Base-by-base conservation (phyloP, 2,888 invertebrate genomes). In the Apeira syringaria region DNA sequence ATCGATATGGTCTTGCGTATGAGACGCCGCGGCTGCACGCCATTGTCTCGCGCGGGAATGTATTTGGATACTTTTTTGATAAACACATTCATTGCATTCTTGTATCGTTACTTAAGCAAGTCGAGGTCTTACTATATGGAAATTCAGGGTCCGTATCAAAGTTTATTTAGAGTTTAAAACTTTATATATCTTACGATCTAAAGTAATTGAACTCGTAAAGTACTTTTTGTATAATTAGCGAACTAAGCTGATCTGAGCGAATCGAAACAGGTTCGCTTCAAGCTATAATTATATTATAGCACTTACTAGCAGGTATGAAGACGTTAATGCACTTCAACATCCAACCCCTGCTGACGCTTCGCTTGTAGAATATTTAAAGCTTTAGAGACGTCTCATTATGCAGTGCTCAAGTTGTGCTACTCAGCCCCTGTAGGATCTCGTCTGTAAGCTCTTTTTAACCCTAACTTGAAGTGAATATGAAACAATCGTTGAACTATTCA, bases 21-120 rank as follows among this genome's bases (percentile, higher is more conserved):
- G 20, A 15, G 31, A 22, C 32, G 22, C 22, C 39, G 38, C 41
- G 31, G 26, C 35, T 27, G 7, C 61, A 61, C 29, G 7, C 61
- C 61, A 74, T 73, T 75, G 77, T 75, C 55, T 66, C 47, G 32
- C 13, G 40, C 42, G 11, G 9, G 43, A 50, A 47, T 44, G 40
- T 44, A 48, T 40, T 53, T 34, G 43, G 47, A 58, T 33, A 59
- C 54, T 60, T 76, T 74, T 74, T 73, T 57, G 58, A 66, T 70
- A 68, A 71, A 74, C 71, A 73, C 58, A 65, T 66, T 63, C 59
- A 63, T 60, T 66, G 70, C 64, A 71, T 70, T 58, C 54, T 50
- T 64, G 61, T 62, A 66, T 58, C 60, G 57, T 64, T 59, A 67
- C 68, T 67, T 72, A 7, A n/a, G n/a, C n/a, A n/a, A 5, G 18